Evolutionary conservation across 2,797 vertebrate species (phyloP).

Genomic region (Gallinago stenura): DNA sequence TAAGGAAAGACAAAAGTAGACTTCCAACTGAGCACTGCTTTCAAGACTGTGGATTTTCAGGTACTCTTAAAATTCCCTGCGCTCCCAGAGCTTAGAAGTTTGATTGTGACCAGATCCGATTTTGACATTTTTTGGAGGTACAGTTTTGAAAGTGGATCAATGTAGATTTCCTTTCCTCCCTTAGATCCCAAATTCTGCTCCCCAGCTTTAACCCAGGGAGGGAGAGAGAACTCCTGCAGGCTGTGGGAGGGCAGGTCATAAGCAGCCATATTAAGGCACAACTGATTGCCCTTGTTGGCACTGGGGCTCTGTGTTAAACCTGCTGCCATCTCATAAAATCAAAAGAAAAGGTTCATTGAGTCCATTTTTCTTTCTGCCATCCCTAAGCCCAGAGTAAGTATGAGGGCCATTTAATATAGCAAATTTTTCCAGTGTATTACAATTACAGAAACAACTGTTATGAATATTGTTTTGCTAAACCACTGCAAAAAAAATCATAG

Average conservation of each 20-base stretch:
- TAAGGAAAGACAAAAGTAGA: background rate
- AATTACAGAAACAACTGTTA: conserved; percentile 4
- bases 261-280: background rate
- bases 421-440: background rate
- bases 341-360: background rate
- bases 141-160: background rate
- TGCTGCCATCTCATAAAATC: background rate
- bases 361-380: background rate
- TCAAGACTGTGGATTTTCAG: background rate
- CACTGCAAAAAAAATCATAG: background rate
- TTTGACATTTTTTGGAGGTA: background rate
- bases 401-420: background rate
- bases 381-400: background rate
- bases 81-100: background rate
- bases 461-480: background rate
- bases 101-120: background rate
- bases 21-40: background rate
- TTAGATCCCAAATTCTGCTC: background rate
- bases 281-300: background rate
- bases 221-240: background rate
- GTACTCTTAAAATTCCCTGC: background rate
- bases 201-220: background rate
- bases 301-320: background rate
- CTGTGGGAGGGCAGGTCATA: background rate
- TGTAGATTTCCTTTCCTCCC: background rate